Evolutionary conservation across 2,888 invertebrate species (phyloP).

Genomic region (Drosophila subquinaria): DNA sequence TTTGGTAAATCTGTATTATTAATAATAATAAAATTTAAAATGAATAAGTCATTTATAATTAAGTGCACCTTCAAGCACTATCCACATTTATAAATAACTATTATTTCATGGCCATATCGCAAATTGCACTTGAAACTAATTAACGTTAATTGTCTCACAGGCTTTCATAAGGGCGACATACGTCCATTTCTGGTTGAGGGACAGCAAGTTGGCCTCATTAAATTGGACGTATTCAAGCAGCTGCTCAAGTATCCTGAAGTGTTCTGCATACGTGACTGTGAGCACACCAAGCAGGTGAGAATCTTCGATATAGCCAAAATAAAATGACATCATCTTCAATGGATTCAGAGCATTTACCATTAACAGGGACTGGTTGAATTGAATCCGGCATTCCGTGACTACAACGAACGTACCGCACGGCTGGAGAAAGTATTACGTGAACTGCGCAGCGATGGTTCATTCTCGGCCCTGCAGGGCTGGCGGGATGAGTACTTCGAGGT

Average conservation of each 20-base stretch:
- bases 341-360: slow-evolving; percentile 74
- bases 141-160: slow-evolving; percentile 85
- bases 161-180: slow-evolving; percentile 91
- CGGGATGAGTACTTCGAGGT: slow-evolving; percentile 97
- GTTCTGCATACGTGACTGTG: slow-evolving; percentile 85
- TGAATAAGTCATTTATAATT: not conserved
- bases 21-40: not conserved
- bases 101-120: slow-evolving; percentile 16
- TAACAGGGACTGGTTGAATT: slow-evolving; percentile 91
- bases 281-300: slow-evolving; percentile 83
- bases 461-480: slow-evolving; percentile 95
- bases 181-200: slow-evolving; percentile 95
- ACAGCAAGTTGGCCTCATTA: slow-evolving; percentile 94
- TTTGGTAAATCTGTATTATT: not conserved
- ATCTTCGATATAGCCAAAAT: slow-evolving; percentile 7
- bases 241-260: slow-evolving; percentile 93
- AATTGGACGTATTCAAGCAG: slow-evolving; percentile 93
- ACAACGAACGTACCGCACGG: slow-evolving; percentile 91
- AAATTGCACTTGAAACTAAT: slow-evolving; percentile 38
- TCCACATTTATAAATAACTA: slow-evolving; percentile 7
- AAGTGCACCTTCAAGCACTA: not conserved
- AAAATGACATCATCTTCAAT: slow-evolving; percentile 10
- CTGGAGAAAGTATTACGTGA: slow-evolving; percentile 92
- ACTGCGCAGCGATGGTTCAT: slow-evolving; percentile 90
- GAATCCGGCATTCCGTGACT: slow-evolving; percentile 94